phyloP scores from a whole-genome alignment of 2,888 invertebrate species.

The Dioctria rufipes region DNA sequence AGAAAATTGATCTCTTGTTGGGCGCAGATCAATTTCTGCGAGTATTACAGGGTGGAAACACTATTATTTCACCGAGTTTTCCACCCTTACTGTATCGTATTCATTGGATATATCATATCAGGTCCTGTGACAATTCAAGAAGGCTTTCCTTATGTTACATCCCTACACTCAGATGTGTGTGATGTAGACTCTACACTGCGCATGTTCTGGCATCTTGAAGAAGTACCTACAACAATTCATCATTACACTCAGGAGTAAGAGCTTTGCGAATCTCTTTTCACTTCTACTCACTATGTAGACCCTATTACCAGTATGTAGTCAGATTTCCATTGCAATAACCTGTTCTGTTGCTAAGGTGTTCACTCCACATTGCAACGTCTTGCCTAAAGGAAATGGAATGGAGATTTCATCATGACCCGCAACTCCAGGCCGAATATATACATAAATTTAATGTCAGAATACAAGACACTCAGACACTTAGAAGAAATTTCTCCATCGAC shows the following conservation, averaged over 20 bases:
- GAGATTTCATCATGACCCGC: background rate
- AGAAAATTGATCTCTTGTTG: background rate
- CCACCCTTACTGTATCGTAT: background rate
- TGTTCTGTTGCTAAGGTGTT: background rate
- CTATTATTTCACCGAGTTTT: background rate
- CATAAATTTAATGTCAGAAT: background rate
- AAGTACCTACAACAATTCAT: background rate
- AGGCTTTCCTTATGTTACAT: no score
- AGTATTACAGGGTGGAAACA: background rate
- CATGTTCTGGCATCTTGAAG: conserved; percentile 11
- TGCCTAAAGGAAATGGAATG: background rate
- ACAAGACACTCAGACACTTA: background rate
- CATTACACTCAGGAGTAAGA: background rate
- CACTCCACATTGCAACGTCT: background rate
- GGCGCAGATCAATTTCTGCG: background rate
- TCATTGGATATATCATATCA: conserved; percentile 15
- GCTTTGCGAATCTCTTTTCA: background rate
- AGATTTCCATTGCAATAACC: background rate
- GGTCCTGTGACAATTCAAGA: background rate
- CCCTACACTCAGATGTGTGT: background rate
- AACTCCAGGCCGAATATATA: background rate
- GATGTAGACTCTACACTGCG: background rate
- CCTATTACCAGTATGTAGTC: background rate
- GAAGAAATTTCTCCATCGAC: background rate
- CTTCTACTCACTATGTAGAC: conserved; percentile 4